phyloP scores from a whole-genome alignment of 2,113 vertebrate species.

The Paramisgurnus dabryanus region DNA sequence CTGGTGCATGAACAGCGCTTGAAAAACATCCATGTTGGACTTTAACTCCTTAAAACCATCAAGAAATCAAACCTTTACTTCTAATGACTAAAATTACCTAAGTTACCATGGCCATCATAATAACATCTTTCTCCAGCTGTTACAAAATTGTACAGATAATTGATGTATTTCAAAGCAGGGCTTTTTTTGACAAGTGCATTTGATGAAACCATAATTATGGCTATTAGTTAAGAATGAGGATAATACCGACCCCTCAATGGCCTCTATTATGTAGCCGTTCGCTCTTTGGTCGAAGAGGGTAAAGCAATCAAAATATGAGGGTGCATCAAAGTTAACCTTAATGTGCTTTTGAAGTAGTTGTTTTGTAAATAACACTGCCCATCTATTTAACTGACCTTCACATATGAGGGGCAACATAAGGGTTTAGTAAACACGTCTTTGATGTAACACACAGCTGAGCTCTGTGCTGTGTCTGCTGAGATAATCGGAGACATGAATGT shows the following conservation, averaged over 20 bases:
- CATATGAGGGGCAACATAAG: neutral
- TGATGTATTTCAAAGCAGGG: constrained; percentile 8
- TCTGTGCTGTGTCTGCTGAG: constrained; percentile 22
- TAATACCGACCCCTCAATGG: constrained; percentile 8
- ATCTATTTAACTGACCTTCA: constrained; percentile 6
- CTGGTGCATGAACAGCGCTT: too few species aligned
- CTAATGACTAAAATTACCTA: constrained; percentile 60
- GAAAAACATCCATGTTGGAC: neutral
- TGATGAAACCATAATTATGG: constrained; percentile 10
- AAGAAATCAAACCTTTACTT: constrained; percentile 57
- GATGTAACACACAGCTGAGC: neutral
- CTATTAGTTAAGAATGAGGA: constrained; percentile 43
- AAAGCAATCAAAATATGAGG: constrained; percentile 6
- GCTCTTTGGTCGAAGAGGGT: neutral
- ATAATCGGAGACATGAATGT: constrained; percentile 14
- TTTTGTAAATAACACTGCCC: constrained; percentile 32
- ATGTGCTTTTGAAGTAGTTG: constrained; percentile 6
- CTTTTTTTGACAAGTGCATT: neutral
- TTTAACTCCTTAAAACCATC: neutral
- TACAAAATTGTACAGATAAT: neutral
- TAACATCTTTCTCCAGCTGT: constrained; percentile 4
- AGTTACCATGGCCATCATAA: constrained; percentile 53
- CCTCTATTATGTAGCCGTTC: constrained; percentile 7
- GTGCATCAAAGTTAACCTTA: constrained; percentile 3
- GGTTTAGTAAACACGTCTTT: constrained; percentile 31